Evolutionary conservation across 2,888 invertebrate genomes (phyloP).

Genomic region (Argyresthia goedartella): DNA sequence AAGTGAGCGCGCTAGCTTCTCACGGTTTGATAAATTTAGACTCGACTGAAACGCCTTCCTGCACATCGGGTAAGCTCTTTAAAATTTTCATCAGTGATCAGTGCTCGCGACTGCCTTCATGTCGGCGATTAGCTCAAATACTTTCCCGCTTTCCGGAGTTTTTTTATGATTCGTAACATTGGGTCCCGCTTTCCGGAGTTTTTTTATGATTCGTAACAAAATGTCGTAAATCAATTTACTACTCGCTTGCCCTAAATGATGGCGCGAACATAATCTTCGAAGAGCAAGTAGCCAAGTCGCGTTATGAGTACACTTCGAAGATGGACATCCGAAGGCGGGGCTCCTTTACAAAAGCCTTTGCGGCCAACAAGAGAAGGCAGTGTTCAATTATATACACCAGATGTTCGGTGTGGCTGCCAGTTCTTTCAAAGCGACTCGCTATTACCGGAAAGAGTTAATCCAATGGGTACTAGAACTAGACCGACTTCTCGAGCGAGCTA

Average conservation of each 20-base stretch:
- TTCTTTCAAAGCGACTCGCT: constrained; percentile 86
- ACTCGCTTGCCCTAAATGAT: neutral
- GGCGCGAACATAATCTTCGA: neutral
- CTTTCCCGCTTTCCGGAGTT: constrained; percentile 31
- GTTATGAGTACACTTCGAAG: constrained; percentile 66
- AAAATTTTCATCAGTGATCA: constrained; percentile 66
- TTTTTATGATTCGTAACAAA: neutral
- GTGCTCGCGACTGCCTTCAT: constrained; percentile 65
- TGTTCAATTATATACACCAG: constrained; percentile 79
- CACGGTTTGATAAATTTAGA: constrained; percentile 62
- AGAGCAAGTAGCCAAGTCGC: neutral
- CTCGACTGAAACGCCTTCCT: constrained; percentile 50
- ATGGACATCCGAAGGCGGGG: constrained; percentile 78
- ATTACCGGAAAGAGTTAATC: constrained; percentile 81
- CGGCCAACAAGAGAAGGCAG: constrained; percentile 80
- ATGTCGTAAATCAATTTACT: neutral
- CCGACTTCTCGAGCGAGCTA: constrained; percentile 74
- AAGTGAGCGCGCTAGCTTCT: constrained; percentile 63
- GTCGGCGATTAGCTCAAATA: constrained; percentile 60
- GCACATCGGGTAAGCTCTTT: constrained; percentile 62
- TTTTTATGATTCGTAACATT: neutral
- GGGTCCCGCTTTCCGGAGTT: constrained; percentile 28
- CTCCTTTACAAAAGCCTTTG: constrained; percentile 72
- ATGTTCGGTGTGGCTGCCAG: constrained; percentile 89
- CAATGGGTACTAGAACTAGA: constrained; percentile 74